These are phyloP conservation scores for Aphidius ervi DNA, from an alignment of 1,140 invertebrate species.

Conservation along the genomic window DNA sequence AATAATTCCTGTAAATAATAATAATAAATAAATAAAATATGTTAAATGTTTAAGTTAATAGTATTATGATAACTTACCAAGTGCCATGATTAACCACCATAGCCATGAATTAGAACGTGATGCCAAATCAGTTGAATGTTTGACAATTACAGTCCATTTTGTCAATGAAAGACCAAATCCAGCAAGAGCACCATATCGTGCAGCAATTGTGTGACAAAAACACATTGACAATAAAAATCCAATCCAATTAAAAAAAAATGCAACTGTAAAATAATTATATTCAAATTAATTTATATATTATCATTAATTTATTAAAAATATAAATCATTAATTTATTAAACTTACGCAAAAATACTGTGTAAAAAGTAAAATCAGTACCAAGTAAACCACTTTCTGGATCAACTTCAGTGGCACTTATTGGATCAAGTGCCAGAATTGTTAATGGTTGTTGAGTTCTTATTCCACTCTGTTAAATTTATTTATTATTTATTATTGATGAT, in stretches of 20 bases:
- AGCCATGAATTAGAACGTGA: conserved; percentile 83
- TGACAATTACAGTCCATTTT: conserved; percentile 92
- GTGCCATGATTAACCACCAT: conserved; percentile 86
- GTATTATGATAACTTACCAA: conserved; percentile 58
- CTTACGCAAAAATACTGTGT: conserved; percentile 79
- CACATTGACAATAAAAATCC: conserved; percentile 88
- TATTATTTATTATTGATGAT: conserved; percentile 9
- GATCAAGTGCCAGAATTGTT: conserved; percentile 66
- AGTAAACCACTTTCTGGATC: conserved; percentile 72
- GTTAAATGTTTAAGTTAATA: too few species aligned
- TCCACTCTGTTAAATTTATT: conserved; percentile 41
- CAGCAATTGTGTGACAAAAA: conserved; percentile 90
- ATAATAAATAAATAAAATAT: background rate
- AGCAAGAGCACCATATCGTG: conserved; percentile 85
- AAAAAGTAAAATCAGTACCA: conserved; percentile 85
- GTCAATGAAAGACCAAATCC: conserved; percentile 88
- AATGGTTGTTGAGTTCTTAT: conserved; percentile 58
- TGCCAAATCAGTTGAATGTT: conserved; percentile 80
- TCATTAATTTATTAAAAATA: background rate
- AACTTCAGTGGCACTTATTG: conserved; percentile 62
- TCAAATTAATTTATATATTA: too few species aligned
- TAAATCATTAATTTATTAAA: background rate
- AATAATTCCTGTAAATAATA: conserved; percentile 63
- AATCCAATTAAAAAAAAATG: conserved; percentile 93
- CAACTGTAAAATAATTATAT: conserved; percentile 55